These are phyloP conservation scores for Corbicula japonica DNA, from an alignment of 2,888 invertebrate species.

Conservation along the genomic window DNA sequence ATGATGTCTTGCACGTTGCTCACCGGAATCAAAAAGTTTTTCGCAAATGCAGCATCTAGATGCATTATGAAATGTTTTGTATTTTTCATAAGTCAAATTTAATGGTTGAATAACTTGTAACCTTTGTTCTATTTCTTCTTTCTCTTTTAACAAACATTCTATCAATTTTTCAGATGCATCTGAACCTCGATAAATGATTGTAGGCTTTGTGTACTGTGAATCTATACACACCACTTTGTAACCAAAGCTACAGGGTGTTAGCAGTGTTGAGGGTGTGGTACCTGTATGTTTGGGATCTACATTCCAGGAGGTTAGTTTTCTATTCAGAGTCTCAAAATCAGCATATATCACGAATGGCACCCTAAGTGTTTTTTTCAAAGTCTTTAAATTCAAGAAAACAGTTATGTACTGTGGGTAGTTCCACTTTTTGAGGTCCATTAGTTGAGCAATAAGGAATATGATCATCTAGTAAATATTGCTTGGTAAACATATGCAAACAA, in stretches of 20 bases:
- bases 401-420: constrained; percentile 19
- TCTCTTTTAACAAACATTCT: too few relatives aligned
- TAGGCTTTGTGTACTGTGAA: constrained; percentile 1
- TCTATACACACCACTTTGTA: too few relatives aligned
- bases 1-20: constrained; percentile 22
- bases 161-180: too few relatives aligned
- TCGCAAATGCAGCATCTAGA: constrained; percentile 21
- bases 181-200: neutral
- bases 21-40: neutral
- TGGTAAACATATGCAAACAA: constrained; percentile 8
- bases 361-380: constrained; percentile 18
- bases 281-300: neutral
- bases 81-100: too few relatives aligned
- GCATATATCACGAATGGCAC: constrained; percentile 9
- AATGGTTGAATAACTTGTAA: constrained; percentile 16
- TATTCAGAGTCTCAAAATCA: constrained; percentile 20
- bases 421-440: constrained; percentile 4
- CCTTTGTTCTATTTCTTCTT: too few relatives aligned
- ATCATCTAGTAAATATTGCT: constrained; percentile 32
- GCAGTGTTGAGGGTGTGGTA: neutral
- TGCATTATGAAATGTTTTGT: too few relatives aligned
- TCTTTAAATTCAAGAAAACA: constrained; percentile 33
- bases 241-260: neutral
- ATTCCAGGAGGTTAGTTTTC: too few relatives aligned
- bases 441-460: constrained; percentile 26